A percentile compares a stretch with the other conserved stretches of the same genome.
These are phyloP conservation scores for Pseudomyrmex dendroicus DNA, from an alignment of 1,140 invertebrate genomes.

Conservation along the genomic window DNA sequence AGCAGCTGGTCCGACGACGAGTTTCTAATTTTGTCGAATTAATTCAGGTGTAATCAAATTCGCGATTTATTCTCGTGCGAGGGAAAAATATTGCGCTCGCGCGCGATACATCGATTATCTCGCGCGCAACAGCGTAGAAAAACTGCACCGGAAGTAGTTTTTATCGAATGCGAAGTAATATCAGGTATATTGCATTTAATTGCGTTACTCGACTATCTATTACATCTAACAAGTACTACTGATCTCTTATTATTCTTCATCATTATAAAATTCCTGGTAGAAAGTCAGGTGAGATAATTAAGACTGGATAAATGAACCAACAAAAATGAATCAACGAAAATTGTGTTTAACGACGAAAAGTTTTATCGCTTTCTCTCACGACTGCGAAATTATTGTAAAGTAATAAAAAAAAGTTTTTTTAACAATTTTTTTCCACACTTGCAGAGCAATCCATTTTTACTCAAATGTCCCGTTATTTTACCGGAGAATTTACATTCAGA, in stretches of 20 bases:
- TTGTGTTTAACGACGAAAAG: no score
- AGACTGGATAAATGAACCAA: neutral
- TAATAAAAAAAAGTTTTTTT: neutral
- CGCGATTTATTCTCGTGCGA: neutral
- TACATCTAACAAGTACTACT: slow-evolving; percentile 30
- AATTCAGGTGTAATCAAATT: slow-evolving; percentile 29
- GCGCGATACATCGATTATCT: no score
- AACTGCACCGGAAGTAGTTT: no score
- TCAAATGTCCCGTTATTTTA: neutral
- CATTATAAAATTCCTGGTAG: slow-evolving; percentile 14
- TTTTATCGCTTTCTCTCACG: neutral
- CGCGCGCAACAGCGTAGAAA: neutral
- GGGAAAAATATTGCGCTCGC: neutral
- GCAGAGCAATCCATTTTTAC: no score
- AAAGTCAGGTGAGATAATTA: slow-evolving; percentile 18
- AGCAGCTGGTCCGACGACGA: neutral
- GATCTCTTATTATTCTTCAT: slow-evolving; percentile 17
- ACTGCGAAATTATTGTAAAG: neutral
- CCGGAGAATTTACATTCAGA: neutral
- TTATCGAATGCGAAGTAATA: neutral
- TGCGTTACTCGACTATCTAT: slow-evolving; percentile 23
- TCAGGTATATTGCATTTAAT: slow-evolving; percentile 22
- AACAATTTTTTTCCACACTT: no score
- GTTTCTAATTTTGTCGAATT: slow-evolving; percentile 13
- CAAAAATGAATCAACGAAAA: neutral